A percentile compares a stretch with the other conserved stretches of the same genome.
Conservation (phyloP, 2,113 vertebrate species). For the western clawed frog (Xenopus tropicalis) region UCB_Xtro_10.0 CM004450.2:61740001-61740500, state of each 20-base stretch:
- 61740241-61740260: background rate
- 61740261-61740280: background rate
- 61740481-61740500: no score
- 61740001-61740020: background rate
- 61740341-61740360: no score
- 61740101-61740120: background rate
- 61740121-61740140: background rate
- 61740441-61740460: no score
- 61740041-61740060: constrained; percentile 18
- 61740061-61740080: background rate
- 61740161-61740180: background rate
- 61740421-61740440: no score
- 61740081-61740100: constrained; percentile 13
- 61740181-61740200: background rate
- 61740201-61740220: background rate
- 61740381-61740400: no score
- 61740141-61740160: background rate
- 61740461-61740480: no score
- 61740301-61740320: no score
- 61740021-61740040: constrained; percentile 12
- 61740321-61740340: no score
- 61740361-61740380: no score
- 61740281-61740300: no score
- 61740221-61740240: background rate
- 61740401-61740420: no score